Evolutionary conservation across 2,888 invertebrate species (phyloP).

Genomic region (Habrosyne pyritoides): DNA sequence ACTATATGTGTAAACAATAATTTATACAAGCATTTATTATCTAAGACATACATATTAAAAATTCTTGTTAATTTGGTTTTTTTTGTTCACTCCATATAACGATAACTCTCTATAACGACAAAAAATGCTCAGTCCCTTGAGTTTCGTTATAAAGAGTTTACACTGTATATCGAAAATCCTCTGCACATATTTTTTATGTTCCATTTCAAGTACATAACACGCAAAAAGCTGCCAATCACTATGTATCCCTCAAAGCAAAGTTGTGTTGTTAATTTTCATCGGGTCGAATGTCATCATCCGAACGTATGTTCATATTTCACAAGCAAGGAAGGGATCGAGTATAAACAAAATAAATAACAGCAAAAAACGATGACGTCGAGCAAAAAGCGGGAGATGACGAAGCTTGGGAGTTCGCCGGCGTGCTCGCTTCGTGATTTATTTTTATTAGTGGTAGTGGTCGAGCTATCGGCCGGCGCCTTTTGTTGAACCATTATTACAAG

Average conservation of each 20-base stretch:
- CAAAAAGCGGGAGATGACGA: not conserved
- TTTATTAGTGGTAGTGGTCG: not conserved
- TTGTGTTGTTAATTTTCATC: not conserved
- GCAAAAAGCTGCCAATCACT: not conserved
- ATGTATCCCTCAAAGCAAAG: not conserved
- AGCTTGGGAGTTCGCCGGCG: not conserved
- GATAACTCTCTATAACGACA: too few relatives aligned
- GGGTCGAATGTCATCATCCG: not conserved
- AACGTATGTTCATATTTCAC: not conserved
- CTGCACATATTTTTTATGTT: too few relatives aligned
- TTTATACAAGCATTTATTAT: too few relatives aligned
- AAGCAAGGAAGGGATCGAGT: not conserved
- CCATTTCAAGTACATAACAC: too few relatives aligned
- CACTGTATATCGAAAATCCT: too few relatives aligned
- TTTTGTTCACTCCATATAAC: too few relatives aligned
- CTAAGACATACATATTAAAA: too few relatives aligned
- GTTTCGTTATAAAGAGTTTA: too few relatives aligned
- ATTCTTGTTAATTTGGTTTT: too few relatives aligned
- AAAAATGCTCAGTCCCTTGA: too few relatives aligned
- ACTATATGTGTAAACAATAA: too few relatives aligned
- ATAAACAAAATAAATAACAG: not conserved
- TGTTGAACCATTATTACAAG: constrained; percentile 1
- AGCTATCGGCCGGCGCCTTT: not conserved
- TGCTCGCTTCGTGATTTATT: not conserved
- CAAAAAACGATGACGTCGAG: not conserved